Evolutionary conservation across 2,888 invertebrate genomes (phyloP).

Genomic region (Agriopis leucophaearia): DNA sequence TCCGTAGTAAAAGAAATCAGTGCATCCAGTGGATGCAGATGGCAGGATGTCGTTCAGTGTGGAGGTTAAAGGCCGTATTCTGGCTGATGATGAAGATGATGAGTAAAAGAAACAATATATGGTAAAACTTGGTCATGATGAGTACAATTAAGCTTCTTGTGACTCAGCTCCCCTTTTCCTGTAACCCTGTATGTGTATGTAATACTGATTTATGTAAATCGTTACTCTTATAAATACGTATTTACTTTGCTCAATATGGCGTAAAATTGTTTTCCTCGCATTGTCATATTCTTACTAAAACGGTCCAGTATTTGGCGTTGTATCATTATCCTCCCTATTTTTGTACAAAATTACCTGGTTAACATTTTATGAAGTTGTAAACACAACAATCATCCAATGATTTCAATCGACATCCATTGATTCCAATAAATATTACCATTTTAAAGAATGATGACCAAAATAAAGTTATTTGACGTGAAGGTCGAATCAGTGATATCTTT

Average conservation of each 20-base stretch:
- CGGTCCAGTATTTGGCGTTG: not conserved
- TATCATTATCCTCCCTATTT: not conserved
- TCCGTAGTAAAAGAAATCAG: too few species aligned
- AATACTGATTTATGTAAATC: constrained; percentile 26
- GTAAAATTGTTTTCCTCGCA: constrained; percentile 7
- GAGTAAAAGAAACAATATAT: too few species aligned
- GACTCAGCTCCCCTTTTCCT: too few species aligned
- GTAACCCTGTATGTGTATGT: too few species aligned
- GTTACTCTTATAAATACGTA: constrained; percentile 10
- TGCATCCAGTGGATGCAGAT: too few species aligned
- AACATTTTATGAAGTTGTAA: not conserved
- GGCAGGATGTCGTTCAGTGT: too few species aligned
- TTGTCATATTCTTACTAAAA: not conserved
- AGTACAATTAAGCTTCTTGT: too few species aligned
- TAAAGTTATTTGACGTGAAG: constrained; percentile 21
- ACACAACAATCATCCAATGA: not conserved
- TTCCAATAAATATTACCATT: constrained; percentile 7
- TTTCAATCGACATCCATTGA: constrained; percentile 11
- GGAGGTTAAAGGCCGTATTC: too few species aligned
- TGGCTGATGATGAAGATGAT: too few species aligned
- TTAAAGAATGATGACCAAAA: constrained; percentile 3
- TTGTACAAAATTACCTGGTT: not conserved
- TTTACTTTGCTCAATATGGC: constrained; percentile 13
- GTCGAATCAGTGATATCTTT: constrained; percentile 28
- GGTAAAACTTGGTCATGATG: too few species aligned